Evolutionary conservation across 2,888 invertebrate genomes (phyloP).

Genomic region (Netelia virgata): DNA sequence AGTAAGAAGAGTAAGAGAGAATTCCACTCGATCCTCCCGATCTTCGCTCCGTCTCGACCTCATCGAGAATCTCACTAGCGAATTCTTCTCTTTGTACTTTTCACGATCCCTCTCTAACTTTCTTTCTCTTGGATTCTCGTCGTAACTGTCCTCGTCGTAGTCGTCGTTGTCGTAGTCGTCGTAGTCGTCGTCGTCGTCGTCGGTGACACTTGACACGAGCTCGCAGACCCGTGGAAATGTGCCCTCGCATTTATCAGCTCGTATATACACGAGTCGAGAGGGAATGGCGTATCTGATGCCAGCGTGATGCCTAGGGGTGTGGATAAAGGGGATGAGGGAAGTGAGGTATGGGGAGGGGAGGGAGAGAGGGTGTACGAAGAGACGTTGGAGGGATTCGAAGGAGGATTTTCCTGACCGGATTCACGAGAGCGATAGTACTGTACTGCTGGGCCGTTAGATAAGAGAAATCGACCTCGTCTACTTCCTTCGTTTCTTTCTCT

Average conservation of each 20-base stretch:
- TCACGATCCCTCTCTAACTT: not conserved
- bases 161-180: conserved; percentile 45
- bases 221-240: conserved; percentile 67
- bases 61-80: conserved; percentile 30
- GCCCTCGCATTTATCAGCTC: conserved; percentile 72
- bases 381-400: conserved; percentile 44
- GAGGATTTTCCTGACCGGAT: conserved; percentile 60
- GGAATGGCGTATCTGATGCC: conserved; percentile 25
- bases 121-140: conserved; percentile 33
- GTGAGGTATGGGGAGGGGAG: not conserved
- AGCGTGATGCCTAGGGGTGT: conserved; percentile 20
- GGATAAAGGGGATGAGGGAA: conserved; percentile 6
- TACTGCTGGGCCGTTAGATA: conserved; percentile 57
- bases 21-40: conserved; percentile 49
- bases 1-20: conserved; percentile 34
- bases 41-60: conserved; percentile 40
- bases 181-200: conserved; percentile 41
- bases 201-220: conserved; percentile 73
- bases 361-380: not conserved
- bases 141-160: no score
- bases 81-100: conserved; percentile 3
- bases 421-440: conserved; percentile 50
- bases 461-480: conserved; percentile 56
- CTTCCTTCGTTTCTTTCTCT: conserved; percentile 24
- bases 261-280: conserved; percentile 41